Evolutionary conservation across 2,113 vertebrate genomes (phyloP).

Genomic region (Tachysurus fulvidraco): DNA sequence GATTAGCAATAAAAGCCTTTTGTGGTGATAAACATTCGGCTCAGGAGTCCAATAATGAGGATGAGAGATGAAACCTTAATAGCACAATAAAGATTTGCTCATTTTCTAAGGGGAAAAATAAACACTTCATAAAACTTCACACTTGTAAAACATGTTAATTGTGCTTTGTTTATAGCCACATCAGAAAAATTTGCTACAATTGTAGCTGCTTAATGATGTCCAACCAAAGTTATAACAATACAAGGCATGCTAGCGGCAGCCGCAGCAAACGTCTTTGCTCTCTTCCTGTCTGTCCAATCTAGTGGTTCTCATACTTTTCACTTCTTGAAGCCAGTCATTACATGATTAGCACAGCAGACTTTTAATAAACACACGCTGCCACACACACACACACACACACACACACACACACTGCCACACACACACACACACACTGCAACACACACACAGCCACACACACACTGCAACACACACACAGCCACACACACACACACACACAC

Average conservation of each 20-base stretch:
- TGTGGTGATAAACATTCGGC: background rate
- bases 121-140: conserved; percentile 14
- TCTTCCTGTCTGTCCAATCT: background rate
- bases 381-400: no score
- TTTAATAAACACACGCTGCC: no score
- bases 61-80: background rate
- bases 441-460: no score
- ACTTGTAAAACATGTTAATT: background rate
- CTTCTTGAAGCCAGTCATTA: background rate
- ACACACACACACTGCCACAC: no score
- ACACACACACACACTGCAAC: no score
- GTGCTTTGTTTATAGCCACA: background rate
- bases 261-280: background rate
- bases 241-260: background rate
- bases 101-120: background rate
- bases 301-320: background rate
- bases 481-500: no score
- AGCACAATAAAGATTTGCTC: conserved; percentile 14
- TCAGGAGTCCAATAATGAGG: background rate
- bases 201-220: background rate
- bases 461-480: no score
- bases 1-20: conserved; percentile 30
- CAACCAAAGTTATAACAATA: background rate
- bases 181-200: conserved; percentile 3
- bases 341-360: background rate